Conservation (phyloP, 1,140 invertebrate genomes). For the Neodiprion fabricii region DNA sequence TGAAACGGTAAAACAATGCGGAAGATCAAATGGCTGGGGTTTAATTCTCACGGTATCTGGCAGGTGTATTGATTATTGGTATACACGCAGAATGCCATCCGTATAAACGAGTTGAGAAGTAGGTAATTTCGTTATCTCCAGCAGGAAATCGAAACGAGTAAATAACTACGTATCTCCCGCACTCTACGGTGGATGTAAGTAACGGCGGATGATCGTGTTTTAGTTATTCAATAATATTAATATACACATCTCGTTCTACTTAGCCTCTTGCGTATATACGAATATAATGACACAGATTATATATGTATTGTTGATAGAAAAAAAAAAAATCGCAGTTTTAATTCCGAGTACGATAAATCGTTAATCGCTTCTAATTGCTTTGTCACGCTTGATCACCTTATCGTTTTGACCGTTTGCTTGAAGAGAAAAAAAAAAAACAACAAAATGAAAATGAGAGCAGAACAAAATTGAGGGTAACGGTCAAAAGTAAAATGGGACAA, state of each 20-base stretch:
- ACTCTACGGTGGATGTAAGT: not conserved
- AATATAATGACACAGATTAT: too few species aligned
- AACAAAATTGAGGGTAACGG: not conserved
- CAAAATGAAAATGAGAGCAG: too few species aligned
- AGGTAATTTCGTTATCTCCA: not conserved
- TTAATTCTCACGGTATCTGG: too few species aligned
- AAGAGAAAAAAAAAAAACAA: too few species aligned
- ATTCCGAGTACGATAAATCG: not conserved
- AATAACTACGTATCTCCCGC: not conserved
- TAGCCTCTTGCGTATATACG: not conserved
- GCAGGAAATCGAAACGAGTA: conserved; percentile 5
- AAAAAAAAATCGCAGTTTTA: too few species aligned
- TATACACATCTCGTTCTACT: not conserved
- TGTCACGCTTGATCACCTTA: not conserved
- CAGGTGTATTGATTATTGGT: not conserved
- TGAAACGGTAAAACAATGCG: too few species aligned
- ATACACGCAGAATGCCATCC: not conserved
- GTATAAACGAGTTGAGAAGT: not conserved
- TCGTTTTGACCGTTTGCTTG: not conserved
- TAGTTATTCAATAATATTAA: not conserved
- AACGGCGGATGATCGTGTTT: not conserved
- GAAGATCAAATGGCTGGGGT: too few species aligned
- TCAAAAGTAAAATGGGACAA: not conserved
- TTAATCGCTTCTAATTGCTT: not conserved
- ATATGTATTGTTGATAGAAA: too few species aligned